Evolutionary conservation across 2,888 invertebrate species (phyloP).

Genomic region (Adelphocoris suturalis): DNA sequence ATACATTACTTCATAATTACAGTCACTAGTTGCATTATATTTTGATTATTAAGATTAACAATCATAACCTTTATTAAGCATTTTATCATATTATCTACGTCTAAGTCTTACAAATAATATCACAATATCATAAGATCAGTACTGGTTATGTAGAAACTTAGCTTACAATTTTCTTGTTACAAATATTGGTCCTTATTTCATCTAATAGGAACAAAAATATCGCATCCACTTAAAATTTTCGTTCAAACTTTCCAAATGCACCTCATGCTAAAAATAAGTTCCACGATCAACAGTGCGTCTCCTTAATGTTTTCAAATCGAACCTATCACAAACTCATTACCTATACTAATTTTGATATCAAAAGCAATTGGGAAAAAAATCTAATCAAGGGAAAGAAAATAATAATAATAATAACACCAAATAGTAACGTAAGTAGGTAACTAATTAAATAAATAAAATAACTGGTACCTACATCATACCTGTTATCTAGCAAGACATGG

Average conservation of each 20-base stretch:
- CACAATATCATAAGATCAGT: slow-evolving; percentile 49
- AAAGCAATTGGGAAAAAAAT: no score
- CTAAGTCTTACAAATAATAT: slow-evolving; percentile 38
- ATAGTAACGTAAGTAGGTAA: no score
- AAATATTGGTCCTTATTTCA: slow-evolving; percentile 54
- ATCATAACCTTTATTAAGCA: neutral
- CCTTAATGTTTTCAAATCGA: no score
- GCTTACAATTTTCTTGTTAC: neutral
- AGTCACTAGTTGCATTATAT: neutral
- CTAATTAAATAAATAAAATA: no score
- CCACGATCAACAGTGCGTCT: no score
- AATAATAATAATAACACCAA: no score
- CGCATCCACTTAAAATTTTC: neutral
- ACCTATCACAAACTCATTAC: no score
- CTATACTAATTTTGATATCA: no score
- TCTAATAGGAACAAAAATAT: slow-evolving; percentile 61
- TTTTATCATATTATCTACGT: neutral
- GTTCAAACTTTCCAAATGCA: neutral
- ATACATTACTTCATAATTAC: neutral
- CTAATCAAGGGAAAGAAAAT: no score
- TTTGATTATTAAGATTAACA: slow-evolving; percentile 9
- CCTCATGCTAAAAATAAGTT: no score
- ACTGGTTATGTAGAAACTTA: neutral
- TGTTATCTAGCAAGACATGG: no score
- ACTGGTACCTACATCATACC: no score